Conservation (phyloP, 2,888 invertebrate species). For the Ashinkailepas kermadecensis region DNA sequence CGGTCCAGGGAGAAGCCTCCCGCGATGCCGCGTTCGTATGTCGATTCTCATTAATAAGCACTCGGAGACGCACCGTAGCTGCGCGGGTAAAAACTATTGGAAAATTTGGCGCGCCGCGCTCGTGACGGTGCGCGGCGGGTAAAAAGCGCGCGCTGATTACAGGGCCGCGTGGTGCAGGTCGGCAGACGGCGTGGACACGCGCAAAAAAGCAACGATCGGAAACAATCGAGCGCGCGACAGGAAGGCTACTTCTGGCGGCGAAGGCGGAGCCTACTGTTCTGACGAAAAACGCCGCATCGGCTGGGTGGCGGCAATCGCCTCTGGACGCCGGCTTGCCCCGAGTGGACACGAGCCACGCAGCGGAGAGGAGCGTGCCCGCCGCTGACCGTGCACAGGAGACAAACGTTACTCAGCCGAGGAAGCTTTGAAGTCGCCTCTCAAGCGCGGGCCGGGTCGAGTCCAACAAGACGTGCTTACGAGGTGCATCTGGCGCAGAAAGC, state of each 20-base stretch:
- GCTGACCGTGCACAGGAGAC: background rate
- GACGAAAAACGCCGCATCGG: background rate
- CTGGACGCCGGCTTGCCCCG: background rate
- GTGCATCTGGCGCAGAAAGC: no score
- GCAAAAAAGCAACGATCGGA: slow-evolving; percentile 9
- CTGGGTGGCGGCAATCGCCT: background rate
- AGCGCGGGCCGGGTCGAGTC: no score
- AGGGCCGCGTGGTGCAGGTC: background rate
- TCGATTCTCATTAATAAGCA: background rate
- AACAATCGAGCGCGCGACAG: background rate
- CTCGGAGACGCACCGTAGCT: background rate
- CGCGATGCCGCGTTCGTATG: background rate
- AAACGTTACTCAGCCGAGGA: no score
- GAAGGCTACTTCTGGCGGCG: background rate
- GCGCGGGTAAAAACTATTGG: background rate
- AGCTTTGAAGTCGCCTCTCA: no score
- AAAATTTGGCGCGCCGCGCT: slow-evolving; percentile 10
- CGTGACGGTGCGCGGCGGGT: background rate
- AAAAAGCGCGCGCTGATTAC: slow-evolving; percentile 3
- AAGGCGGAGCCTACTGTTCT: background rate
- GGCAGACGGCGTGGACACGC: background rate
- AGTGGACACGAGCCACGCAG: background rate
- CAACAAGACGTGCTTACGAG: no score
- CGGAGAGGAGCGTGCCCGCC: background rate
- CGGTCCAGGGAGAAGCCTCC: background rate